Evolutionary conservation across 2,113 vertebrate species (phyloP), one percentile per base, ranked within the genome.

Genomic region (Petromus typicus): DNA sequence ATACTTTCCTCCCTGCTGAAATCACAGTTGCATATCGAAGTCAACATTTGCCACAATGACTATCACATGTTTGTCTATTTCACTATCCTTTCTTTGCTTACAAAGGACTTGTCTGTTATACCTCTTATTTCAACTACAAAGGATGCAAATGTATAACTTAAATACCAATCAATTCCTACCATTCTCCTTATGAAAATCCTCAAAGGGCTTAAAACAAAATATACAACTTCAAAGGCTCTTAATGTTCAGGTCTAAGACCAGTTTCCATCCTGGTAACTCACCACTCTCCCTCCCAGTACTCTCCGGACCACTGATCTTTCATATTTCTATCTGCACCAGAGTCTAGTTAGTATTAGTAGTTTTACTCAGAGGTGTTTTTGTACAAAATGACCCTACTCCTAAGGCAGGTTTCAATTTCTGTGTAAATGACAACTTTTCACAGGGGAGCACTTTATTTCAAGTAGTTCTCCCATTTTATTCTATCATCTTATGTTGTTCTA

Each of bases 351-450:
- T 2, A 9, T 40, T 12, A 12, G 56, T 40, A 0, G 13, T 34
- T 54, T 61, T 11, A 56, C 30, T 11, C 7, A 51, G 56, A 8
- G n/a, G 2, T 66, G 16, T 63, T 40, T 22, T 82, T 43, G 10
- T 43, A 1, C 3, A 48, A 59, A 27, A 13, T 8, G 6, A 45
- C 5, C 13, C 1, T n/a, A 8, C 8, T 7, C 4, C 51, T 12
- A 76, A 85, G 20, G 37, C 20, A 30, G 12, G 25, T 32, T 30
- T 57, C 23, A 3, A 45, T 45, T 73, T 64, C 32, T 20, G 56
- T 10, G 2, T 23, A 51, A 59, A 10, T n/a, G 1, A 32, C 30
- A 66, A 30, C 37, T 82, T 64, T 45, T 64, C 40, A 20, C 18
- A 37, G 32, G 16, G 32, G 1, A n/a, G 18, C 0, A 20, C 32